These are phyloP conservation scores for Felis catus DNA, from an alignment of 2,113 vertebrate species.

Conservation along the genomic window DNA sequence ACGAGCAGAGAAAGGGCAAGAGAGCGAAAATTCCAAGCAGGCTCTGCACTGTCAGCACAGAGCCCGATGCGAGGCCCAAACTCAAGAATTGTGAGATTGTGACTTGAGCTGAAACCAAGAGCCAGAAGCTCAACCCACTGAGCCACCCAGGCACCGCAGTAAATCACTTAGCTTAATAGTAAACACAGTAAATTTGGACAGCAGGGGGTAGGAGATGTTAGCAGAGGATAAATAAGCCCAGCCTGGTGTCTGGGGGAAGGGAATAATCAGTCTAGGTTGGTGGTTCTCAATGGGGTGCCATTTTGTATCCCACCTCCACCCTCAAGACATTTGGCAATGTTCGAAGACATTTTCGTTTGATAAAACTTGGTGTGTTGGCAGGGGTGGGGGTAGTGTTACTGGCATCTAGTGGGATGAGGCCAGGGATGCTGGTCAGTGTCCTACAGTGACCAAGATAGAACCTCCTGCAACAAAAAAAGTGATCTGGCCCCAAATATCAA, in stretches of 20 bases:
- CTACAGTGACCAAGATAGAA: not conserved
- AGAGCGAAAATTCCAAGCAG: no score
- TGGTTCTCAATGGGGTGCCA: not conserved
- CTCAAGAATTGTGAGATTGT: no score
- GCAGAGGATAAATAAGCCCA: not conserved
- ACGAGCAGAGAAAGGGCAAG: no score
- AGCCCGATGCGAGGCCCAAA: no score
- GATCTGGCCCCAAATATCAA: not conserved
- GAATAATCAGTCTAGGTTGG: not conserved
- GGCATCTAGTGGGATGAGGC: not conserved
- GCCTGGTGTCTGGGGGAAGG: not conserved
- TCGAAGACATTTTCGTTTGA: not conserved
- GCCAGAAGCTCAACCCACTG: no score
- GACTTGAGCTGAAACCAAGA: no score
- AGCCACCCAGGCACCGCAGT: no score
- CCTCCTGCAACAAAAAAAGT: not conserved
- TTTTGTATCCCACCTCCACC: not conserved
- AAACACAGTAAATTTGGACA: not conserved
- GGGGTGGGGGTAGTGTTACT: not conserved
- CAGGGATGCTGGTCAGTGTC: not conserved
- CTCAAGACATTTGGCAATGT: not conserved
- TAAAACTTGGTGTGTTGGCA: no score
- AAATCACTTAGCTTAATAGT: not conserved
- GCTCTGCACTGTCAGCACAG: no score
- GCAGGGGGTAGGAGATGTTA: not conserved